phyloP scores from a whole-genome alignment of 2,113 vertebrate genomes.

The Epinephelus moara region DNA sequence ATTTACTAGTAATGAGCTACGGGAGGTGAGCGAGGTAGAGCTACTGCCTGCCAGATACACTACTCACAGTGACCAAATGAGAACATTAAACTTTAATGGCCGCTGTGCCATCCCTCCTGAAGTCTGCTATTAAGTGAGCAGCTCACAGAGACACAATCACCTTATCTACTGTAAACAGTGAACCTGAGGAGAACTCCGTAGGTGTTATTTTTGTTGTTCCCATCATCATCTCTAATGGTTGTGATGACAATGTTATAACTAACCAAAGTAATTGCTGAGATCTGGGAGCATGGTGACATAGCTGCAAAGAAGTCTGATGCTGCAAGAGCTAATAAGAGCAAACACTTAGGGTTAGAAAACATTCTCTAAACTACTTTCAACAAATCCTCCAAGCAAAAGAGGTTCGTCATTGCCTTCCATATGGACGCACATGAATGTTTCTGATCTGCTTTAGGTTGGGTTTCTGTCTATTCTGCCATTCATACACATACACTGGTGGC shows the following conservation, averaged over 20 bases:
- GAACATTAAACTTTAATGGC: constrained; percentile 67
- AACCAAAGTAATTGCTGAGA: background rate
- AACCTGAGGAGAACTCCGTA: background rate
- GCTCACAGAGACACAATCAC: constrained; percentile 12
- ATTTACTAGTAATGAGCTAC: constrained; percentile 64
- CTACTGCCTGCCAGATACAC: constrained; percentile 44
- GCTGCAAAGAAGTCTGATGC: background rate
- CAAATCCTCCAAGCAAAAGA: background rate
- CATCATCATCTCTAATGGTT: background rate
- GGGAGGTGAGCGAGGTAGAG: constrained; percentile 42
- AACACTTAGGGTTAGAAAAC: background rate
- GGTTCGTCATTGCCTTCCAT: background rate
- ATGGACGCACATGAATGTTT: background rate
- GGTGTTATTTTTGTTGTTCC: background rate
- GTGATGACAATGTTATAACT: background rate
- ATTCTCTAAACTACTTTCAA: background rate
- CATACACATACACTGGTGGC: too few species aligned
- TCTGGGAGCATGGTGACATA: background rate
- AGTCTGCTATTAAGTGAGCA: constrained; percentile 36
- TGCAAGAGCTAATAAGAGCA: background rate
- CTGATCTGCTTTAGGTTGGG: background rate
- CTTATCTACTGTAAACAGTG: constrained; percentile 26
- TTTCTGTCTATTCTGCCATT: too few species aligned
- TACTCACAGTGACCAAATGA: constrained; percentile 64
- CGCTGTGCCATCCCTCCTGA: constrained; percentile 30